A percentile compares a stretch with the other conserved stretches of the same genome.
These are phyloP conservation scores for Staurois parvus DNA, from an alignment of 2,797 vertebrate species.

Conservation along the genomic window DNA sequence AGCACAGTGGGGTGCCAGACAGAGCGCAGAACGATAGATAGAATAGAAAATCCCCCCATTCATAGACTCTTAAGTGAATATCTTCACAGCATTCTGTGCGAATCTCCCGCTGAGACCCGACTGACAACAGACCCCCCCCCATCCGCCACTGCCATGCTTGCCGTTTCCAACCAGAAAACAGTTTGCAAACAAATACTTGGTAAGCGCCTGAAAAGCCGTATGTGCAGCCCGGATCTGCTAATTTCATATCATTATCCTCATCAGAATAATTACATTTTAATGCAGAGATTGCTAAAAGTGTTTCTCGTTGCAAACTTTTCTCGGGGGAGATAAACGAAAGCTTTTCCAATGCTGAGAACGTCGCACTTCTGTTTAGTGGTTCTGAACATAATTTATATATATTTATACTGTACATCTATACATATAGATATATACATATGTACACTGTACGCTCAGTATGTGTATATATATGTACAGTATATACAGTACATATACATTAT, in stretches of 20 bases:
- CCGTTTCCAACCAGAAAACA: constrained; percentile 9
- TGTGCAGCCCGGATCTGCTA: not conserved
- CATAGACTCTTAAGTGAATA: constrained; percentile 40
- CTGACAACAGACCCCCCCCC: constrained; percentile 33
- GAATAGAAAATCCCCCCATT: constrained; percentile 1
- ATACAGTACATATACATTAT: no score
- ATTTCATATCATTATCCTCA: not conserved
- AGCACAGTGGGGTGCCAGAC: constrained; percentile 28
- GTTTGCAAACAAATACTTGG: constrained; percentile 52
- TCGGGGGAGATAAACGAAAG: no score
- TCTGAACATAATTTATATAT: no score
- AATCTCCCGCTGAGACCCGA: constrained; percentile 36
- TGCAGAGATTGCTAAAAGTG: no score
- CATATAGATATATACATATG: no score
- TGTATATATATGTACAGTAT: no score
- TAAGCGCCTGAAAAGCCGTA: not conserved
- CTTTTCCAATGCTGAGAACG: no score
- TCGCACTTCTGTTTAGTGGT: no score
- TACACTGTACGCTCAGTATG: no score
- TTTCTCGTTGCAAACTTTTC: no score
- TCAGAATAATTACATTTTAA: not conserved
- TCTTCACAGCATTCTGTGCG: constrained; percentile 5
- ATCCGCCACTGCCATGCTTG: not conserved
- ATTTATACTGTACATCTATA: no score
- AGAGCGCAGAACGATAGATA: no score